Conservation (phyloP, 1,140 invertebrate species). For the Dolichoris vasculosae region DNA sequence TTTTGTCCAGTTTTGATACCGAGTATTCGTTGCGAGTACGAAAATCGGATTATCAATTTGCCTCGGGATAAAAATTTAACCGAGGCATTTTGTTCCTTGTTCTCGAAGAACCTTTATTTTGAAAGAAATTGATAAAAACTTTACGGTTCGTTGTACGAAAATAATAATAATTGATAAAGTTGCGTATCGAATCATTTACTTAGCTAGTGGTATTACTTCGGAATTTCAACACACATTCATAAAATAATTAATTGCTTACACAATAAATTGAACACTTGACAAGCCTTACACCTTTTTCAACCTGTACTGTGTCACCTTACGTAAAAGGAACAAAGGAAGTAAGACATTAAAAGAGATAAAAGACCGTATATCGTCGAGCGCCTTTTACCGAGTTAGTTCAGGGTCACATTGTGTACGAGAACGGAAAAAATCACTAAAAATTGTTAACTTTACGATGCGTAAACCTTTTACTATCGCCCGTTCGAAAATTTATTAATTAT, state of each 20-base stretch:
- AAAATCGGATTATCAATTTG: too few species aligned
- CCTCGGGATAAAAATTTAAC: too few species aligned
- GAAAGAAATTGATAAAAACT: background rate
- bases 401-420: background rate
- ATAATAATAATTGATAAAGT: background rate
- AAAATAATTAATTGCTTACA: conserved; percentile 44
- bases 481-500: too few species aligned
- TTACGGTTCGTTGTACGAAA: background rate
- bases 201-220: background rate
- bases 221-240: conserved; percentile 23
- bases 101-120: background rate
- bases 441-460: background rate
- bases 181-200: background rate
- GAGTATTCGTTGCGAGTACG: too few species aligned
- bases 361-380: background rate
- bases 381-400: conserved; percentile 28
- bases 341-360: conserved; percentile 43
- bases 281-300: conserved; percentile 22
- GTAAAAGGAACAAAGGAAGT: conserved; percentile 44
- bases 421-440: conserved; percentile 5
- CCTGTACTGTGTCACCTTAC: conserved; percentile 38
- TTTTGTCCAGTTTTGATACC: too few species aligned
- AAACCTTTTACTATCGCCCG: too few species aligned
- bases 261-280: conserved; percentile 44
- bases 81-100: too few species aligned